These are phyloP conservation scores for Eubasilissa regina DNA, from an alignment of 1,140 invertebrate genomes.

Conservation along the genomic window DNA sequence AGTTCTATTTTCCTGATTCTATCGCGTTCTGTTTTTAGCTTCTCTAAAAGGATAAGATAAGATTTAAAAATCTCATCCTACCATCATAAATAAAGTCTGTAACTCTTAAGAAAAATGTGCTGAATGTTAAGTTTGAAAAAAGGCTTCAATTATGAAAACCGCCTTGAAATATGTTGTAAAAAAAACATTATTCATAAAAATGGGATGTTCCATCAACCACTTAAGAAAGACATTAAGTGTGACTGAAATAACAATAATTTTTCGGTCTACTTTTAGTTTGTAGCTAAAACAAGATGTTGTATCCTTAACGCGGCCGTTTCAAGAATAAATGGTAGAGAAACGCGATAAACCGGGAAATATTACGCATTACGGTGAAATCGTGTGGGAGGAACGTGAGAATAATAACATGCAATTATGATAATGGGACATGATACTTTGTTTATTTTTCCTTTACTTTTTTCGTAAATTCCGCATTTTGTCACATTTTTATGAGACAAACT, in stretches of 20 bases:
- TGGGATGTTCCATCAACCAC: conserved; percentile 22
- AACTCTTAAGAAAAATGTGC: no score
- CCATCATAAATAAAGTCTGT: no score
- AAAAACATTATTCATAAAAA: conserved; percentile 8
- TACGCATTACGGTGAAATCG: conserved; percentile 57
- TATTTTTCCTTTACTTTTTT: conserved; percentile 30
- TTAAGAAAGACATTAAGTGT: conserved; percentile 28
- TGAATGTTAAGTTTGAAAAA: no score
- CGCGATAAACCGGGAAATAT: conserved; percentile 58
- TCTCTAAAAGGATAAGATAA: no score
- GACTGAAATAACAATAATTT: conserved; percentile 39
- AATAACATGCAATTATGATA: conserved; percentile 59
- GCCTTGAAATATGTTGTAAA: not conserved
- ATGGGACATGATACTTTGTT: conserved; percentile 47
- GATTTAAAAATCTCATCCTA: no score
- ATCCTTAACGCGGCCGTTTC: conserved; percentile 40
- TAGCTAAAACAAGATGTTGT: conserved; percentile 43
- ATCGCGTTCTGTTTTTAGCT: no score
- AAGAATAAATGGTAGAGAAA: conserved; percentile 48
- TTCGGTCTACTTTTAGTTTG: conserved; percentile 33
- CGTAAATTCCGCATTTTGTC: no score
- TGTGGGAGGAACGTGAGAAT: conserved; percentile 53
- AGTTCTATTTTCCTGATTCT: no score
- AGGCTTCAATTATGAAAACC: not conserved
- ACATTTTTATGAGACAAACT: conserved; percentile 5